These are phyloP conservation scores for Drosophila leontia DNA, from an alignment of 1,140 invertebrate species.

Conservation along the genomic window DNA sequence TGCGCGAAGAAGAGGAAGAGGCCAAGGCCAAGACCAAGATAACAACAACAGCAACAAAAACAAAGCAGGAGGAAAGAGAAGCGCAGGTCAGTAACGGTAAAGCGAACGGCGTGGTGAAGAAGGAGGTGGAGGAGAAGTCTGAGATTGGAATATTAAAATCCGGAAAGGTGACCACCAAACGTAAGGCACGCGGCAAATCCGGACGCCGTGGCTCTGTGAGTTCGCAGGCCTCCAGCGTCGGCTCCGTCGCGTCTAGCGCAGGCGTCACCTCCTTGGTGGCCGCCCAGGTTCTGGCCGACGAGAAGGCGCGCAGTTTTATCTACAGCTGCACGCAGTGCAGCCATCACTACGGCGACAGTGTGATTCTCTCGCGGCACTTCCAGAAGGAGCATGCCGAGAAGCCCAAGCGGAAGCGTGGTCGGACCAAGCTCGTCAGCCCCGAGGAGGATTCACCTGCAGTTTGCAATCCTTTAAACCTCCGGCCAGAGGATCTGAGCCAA, in stretches of 20 bases:
- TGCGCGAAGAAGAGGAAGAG: constrained; percentile 52
- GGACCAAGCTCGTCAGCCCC: constrained; percentile 13
- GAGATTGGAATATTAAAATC: constrained; percentile 1
- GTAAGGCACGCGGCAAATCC: constrained; percentile 31
- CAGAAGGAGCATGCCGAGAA: constrained; percentile 50
- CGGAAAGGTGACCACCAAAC: constrained; percentile 11
- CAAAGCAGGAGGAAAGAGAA: constrained; percentile 21
- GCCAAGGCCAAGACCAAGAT: constrained; percentile 37
- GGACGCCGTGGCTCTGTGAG: constrained; percentile 47
- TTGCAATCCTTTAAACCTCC: constrained; percentile 35
- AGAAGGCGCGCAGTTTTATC: constrained; percentile 61
- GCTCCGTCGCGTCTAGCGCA: constrained; percentile 25
- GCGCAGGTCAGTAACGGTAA: constrained; percentile 81
- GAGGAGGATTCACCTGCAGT: constrained; percentile 14
- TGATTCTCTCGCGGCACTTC: constrained; percentile 62
- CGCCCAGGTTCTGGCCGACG: constrained; percentile 64
- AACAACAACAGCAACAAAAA: constrained; percentile 15
- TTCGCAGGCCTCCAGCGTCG: constrained; percentile 48
- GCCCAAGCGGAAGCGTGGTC: constrained; percentile 34
- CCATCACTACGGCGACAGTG: constrained; percentile 58
- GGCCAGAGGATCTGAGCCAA: constrained; percentile 15
- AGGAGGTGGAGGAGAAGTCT: constrained; percentile 21
- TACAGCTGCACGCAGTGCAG: constrained; percentile 69
- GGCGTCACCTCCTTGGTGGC: constrained; percentile 32
- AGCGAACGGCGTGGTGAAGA: constrained; percentile 11